phyloP scores from a whole-genome alignment of 2,797 vertebrate species.

The Xiphorhynchus erythropygius region DNA sequence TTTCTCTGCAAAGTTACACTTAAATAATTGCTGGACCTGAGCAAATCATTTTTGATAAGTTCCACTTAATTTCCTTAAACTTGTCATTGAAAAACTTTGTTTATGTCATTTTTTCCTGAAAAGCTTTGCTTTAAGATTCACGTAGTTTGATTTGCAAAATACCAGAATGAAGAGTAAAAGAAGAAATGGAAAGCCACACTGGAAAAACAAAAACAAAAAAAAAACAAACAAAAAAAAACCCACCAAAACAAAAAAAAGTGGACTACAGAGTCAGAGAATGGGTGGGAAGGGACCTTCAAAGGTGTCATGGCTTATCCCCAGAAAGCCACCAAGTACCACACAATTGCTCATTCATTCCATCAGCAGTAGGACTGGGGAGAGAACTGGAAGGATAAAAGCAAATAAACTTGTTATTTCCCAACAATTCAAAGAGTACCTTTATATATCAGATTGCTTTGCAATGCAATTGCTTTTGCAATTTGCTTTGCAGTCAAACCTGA shows the following conservation, averaged over 20 bases:
- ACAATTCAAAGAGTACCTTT: too few species aligned
- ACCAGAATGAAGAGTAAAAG: not conserved
- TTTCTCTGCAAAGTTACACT: not conserved
- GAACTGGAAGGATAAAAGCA: too few species aligned
- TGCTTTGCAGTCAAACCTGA: too few species aligned
- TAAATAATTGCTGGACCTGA: too few species aligned
- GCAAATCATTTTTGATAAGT: not conserved
- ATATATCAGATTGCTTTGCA: too few species aligned
- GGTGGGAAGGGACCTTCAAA: not conserved
- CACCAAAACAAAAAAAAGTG: not conserved
- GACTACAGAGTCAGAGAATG: too few species aligned
- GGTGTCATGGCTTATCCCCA: too few species aligned
- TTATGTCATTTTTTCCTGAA: rapidly evolving
- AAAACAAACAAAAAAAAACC: not conserved
- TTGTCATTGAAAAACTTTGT: not conserved
- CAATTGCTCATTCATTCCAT: too few species aligned
- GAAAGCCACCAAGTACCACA: too few species aligned
- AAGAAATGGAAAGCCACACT: not conserved
- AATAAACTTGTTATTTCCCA: too few species aligned
- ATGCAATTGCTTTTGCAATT: too few species aligned
- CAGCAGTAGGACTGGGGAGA: too few species aligned
- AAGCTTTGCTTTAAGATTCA: not conserved
- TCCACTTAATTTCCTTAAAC: not conserved
- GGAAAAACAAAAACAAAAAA: not conserved
- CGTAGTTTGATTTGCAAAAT: not conserved